Base-by-base conservation (phyloP, 1,140 invertebrate genomes). In the Eciton burchellii region DNA sequence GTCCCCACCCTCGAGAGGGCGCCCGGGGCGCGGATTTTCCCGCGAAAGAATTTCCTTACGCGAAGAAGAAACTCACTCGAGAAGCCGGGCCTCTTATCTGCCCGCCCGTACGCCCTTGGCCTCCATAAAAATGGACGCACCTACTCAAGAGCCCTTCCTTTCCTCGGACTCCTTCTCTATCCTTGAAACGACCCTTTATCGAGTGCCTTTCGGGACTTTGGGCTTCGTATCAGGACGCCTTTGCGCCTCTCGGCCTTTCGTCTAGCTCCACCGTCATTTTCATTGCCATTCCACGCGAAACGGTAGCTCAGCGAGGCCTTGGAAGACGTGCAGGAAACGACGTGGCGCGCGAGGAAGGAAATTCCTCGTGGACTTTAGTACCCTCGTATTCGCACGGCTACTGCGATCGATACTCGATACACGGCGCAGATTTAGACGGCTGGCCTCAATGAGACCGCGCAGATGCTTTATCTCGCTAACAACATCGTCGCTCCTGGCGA, bases 231-330 rank as follows among this genome's bases (percentile, higher is more conserved):
- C 85, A 56, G 79, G 56, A 57, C 12, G 54, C 54, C 84, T 65
- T 70, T 70, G 72, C 60, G 52, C 52, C 35, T 26, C 72, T 73
- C 84, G 49, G 49, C 16, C 35, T 35, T 35, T 35, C 56, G 16
- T 43, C 49, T 57, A 81, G 21, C 65, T 65, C n/a, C n/a, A 43
- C 12, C 41, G 65, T 71, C 82, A 81, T 76, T 87, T 84, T 82
- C 85, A 87, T 87, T 81, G 86, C 71, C 85, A 87, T 84, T 77
- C 52, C 76, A 76, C 47, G 65, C 14, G 43, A 16, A n/a, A 66
- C 56, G 29, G 65, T 60, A n/a, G 35, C 35, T 35, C 35, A 3
- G 79, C 72, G 60, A 54, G 41, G n/a, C 45, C 60, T 73, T 35
- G 35, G 35, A 60, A 62, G 71, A 87, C 63, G 82, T 84, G 76